Conservation (phyloP, 2,888 invertebrate species). For the Mesorhabditis belari region DNA sequence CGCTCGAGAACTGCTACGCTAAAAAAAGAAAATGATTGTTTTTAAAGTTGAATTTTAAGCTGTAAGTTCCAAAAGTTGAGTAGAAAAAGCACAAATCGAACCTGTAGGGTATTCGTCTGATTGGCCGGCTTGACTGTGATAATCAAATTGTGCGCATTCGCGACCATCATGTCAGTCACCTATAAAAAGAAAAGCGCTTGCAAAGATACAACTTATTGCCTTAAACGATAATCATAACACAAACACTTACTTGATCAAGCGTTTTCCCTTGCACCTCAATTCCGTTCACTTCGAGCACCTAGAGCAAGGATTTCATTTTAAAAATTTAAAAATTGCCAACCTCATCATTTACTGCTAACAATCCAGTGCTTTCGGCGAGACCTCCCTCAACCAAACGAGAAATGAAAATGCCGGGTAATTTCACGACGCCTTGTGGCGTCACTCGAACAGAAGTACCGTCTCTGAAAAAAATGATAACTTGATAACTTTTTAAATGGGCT, state of each 20-base stretch:
- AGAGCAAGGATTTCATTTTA: neutral
- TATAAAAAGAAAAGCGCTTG: neutral
- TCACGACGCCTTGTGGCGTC: slow-evolving; percentile 58
- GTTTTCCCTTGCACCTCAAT: slow-evolving; percentile 96
- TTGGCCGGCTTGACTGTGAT: slow-evolving; percentile 83
- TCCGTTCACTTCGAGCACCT: slow-evolving; percentile 94
- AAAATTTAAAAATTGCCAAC: slow-evolving; percentile 10
- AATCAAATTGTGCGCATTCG: slow-evolving; percentile 95
- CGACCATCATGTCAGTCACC: slow-evolving; percentile 99
- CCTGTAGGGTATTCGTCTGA: slow-evolving; percentile 60
- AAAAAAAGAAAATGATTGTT: neutral
- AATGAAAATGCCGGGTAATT: slow-evolving; percentile 74
- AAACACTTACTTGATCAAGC: slow-evolving; percentile 75
- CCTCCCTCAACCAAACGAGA: slow-evolving; percentile 93
- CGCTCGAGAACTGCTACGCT: neutral
- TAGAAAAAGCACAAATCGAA: no score
- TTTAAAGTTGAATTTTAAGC: no score
- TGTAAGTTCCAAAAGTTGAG: no score
- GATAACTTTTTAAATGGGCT: neutral
- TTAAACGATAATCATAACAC: neutral
- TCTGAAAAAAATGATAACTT: slow-evolving; percentile 12
- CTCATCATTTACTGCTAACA: slow-evolving; percentile 95
- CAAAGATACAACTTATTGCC: neutral
- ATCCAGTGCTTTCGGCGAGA: slow-evolving; percentile 84
- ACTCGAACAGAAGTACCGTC: slow-evolving; percentile 69